These are phyloP conservation scores for Zygothrica quintamaculata DNA, from an alignment of 2,888 invertebrate species.

Conservation along the genomic window DNA sequence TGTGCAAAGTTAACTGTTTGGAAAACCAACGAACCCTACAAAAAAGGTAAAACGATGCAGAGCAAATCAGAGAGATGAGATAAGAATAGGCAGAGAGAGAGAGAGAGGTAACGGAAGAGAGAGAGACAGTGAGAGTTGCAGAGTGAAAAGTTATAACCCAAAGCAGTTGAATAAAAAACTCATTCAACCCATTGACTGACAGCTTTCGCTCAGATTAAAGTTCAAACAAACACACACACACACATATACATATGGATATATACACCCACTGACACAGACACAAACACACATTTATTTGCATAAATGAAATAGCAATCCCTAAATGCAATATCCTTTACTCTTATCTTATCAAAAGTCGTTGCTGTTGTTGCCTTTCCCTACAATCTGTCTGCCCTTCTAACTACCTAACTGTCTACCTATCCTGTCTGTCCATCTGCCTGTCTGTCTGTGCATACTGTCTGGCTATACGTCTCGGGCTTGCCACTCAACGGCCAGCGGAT, in stretches of 20 bases:
- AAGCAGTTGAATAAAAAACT: no score
- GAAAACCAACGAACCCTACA: conserved; percentile 28
- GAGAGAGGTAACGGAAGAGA: no score
- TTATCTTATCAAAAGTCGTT: conserved; percentile 51
- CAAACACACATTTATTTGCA: conserved; percentile 12
- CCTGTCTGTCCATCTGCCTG: background rate
- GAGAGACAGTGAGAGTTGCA: no score
- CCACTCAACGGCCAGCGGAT: conserved; percentile 50
- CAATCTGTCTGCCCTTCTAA: conserved; percentile 5
- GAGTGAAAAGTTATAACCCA: background rate
- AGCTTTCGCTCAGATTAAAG: conserved; percentile 1
- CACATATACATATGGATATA: background rate
- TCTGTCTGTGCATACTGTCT: conserved; percentile 17
- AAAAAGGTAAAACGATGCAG: no score
- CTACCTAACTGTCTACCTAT: background rate
- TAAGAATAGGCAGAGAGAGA: no score
- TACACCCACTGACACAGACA: no score
- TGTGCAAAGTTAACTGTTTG: conserved; percentile 63
- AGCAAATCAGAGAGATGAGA: no score
- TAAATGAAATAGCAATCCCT: conserved; percentile 35
- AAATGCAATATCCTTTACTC: conserved; percentile 40
- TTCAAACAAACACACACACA: background rate
- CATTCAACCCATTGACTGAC: background rate
- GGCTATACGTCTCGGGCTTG: conserved; percentile 45
- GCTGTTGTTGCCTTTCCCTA: conserved; percentile 9